These are phyloP conservation scores for Dicaeum eximium DNA, from an alignment of 2,113 vertebrate species.

Conservation along the genomic window DNA sequence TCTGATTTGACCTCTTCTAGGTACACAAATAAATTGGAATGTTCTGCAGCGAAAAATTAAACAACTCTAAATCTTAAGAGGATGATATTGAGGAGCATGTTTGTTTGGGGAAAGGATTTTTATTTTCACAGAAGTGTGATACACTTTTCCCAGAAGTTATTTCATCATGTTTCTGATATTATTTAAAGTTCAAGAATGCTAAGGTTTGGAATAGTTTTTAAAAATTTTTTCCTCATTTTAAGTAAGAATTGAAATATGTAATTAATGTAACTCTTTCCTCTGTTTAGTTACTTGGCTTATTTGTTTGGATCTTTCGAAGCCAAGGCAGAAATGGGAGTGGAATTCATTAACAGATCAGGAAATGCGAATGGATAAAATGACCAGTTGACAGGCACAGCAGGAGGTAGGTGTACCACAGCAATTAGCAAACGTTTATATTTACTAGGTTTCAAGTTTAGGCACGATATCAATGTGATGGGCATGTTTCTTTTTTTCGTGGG, in stretches of 20 bases:
- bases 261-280: background rate
- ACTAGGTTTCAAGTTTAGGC: background rate
- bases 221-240: background rate
- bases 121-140: background rate
- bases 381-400: background rate
- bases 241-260: background rate
- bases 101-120: background rate
- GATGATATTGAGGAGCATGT: background rate
- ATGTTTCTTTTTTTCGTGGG: background rate
- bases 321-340: background rate
- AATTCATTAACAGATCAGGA: background rate
- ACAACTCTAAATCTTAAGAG: background rate
- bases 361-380: background rate
- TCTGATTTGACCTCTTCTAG: background rate
- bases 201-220: background rate
- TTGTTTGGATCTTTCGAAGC: background rate
- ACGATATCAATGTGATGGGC: background rate
- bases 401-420: background rate
- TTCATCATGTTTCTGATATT: background rate
- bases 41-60: background rate
- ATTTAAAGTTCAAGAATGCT: background rate
- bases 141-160: background rate
- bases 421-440: background rate
- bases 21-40: background rate
- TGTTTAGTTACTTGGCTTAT: background rate